Evolutionary conservation across 2,113 vertebrate species (phyloP), one percentile per base, ranked within the genome.

Genomic region (Osmerus eperlanus): DNA sequence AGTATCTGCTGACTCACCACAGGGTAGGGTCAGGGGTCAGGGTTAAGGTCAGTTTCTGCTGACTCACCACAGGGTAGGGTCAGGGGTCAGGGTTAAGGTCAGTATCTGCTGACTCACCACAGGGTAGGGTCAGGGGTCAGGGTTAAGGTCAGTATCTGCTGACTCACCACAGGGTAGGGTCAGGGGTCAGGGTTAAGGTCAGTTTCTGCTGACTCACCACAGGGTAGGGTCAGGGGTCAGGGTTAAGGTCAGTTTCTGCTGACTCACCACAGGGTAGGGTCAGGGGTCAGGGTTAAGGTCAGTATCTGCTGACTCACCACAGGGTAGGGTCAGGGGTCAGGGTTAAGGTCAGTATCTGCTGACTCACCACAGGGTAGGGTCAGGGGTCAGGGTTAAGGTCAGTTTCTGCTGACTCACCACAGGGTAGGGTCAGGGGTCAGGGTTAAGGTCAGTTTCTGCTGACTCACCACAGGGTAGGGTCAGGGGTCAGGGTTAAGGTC

Each of bases 51-150:
- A 3, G 52, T 25, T 7, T 15, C 9, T 11, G 9, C 23, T 9
- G 4, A 89, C 96, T 95, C 81, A 99, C 97, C 97, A 82, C 97
- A 99, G 0, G 96, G 94, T 0, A 98, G 87, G 6, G 96, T 6
- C 3, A 21, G 58, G 58, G 21, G 18, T 19, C 2, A 3, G n/a
- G 56, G 7, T 9, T 6, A 23, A n/a, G 19, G 19, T 25, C 52
- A 3, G 52, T 25, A 12, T 15, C 9, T 11, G 9, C 23, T 9
- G 4, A 89, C 96, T 95, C 81, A 99, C 97, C 97, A 82, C 97
- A 99, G 0, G 96, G 94, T 0, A 98, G 87, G 6, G 96, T 6
- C 3, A 21, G 58, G 58, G 21, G 18, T 19, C 2, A 3, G n/a
- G 56, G 7, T 9, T 6, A 23, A n/a, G 19, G 19, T 25, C 52